Evolutionary conservation across 2,888 invertebrate species (phyloP).

Genomic region (Standfussiana lucernea): DNA sequence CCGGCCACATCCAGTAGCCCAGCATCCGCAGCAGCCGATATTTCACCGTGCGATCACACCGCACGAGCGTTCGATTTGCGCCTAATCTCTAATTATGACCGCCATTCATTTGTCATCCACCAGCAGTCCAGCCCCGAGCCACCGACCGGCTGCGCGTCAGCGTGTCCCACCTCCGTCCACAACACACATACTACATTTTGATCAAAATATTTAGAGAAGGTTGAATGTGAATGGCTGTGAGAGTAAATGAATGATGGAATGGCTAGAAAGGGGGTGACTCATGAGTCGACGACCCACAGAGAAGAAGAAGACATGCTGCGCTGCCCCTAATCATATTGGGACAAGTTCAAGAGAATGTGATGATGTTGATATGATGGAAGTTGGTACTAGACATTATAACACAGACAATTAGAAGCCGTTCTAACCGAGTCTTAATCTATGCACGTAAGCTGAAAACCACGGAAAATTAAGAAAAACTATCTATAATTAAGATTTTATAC

Average conservation of each 20-base stretch:
- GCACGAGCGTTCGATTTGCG: slow-evolving; percentile 75
- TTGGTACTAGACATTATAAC: neutral
- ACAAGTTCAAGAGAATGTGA: neutral
- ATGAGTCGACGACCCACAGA: neutral
- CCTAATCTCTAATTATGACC: slow-evolving; percentile 86
- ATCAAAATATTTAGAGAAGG: neutral
- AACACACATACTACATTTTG: neutral
- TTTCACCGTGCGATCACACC: slow-evolving; percentile 65
- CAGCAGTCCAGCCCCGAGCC: slow-evolving; percentile 31
- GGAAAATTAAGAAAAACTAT: neutral
- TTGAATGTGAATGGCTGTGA: neutral
- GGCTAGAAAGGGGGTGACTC: neutral
- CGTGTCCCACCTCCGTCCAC: slow-evolving; percentile 19
- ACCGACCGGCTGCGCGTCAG: slow-evolving; percentile 44
- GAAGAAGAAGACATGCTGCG: neutral
- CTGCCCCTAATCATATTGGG: neutral
- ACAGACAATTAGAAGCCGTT: neutral
- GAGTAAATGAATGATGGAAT: neutral
- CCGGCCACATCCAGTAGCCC: slow-evolving; percentile 31
- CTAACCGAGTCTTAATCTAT: neutral
- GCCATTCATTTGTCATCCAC: slow-evolving; percentile 80
- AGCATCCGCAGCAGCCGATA: slow-evolving; percentile 49
- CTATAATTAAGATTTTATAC: neutral
- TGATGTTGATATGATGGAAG: neutral
- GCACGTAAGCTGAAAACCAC: neutral